Evolutionary conservation across 2,888 invertebrate genomes (phyloP).

Genomic region (Boloria euphrosyne): DNA sequence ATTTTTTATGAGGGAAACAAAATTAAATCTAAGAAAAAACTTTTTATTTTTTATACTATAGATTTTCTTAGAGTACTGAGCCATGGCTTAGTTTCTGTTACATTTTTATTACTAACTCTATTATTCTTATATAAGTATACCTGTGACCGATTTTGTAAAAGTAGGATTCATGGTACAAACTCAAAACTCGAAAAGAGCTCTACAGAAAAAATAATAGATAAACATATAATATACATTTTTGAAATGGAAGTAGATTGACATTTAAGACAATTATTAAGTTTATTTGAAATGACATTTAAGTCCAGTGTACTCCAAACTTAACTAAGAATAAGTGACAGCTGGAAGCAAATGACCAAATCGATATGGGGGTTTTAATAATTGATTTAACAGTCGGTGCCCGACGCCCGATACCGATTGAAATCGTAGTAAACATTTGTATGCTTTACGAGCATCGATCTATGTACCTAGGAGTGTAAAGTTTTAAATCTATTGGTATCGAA

Average conservation of each 20-base stretch:
- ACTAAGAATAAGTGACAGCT: conserved; percentile 57
- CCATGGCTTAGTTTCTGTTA: too few relatives aligned
- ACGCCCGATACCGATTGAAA: conserved; percentile 45
- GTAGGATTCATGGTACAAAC: too few relatives aligned
- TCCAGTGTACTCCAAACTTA: conserved; percentile 45
- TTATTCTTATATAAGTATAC: too few relatives aligned
- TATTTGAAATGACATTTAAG: not conserved
- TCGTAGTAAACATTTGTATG: conserved; percentile 47
- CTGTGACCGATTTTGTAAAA: too few relatives aligned
- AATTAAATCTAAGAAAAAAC: too few relatives aligned
- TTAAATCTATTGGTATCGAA: conserved; percentile 14
- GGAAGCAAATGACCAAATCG: conserved; percentile 73
- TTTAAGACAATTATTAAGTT: not conserved
- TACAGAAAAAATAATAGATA: too few relatives aligned
- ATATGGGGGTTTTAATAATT: conserved; percentile 64
- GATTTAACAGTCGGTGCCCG: conserved; percentile 50
- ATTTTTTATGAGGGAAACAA: not conserved
- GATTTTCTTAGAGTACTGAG: too few relatives aligned
- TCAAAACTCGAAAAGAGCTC: too few relatives aligned
- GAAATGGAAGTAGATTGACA: not conserved
- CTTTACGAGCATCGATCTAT: conserved; percentile 44
- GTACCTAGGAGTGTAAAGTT: conserved; percentile 13
- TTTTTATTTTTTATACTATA: too few relatives aligned
- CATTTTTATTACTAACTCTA: too few relatives aligned
- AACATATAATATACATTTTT: too few relatives aligned